These are phyloP conservation scores for Fregata magnificens DNA, from an alignment of 2,113 vertebrate species.

Conservation along the genomic window DNA sequence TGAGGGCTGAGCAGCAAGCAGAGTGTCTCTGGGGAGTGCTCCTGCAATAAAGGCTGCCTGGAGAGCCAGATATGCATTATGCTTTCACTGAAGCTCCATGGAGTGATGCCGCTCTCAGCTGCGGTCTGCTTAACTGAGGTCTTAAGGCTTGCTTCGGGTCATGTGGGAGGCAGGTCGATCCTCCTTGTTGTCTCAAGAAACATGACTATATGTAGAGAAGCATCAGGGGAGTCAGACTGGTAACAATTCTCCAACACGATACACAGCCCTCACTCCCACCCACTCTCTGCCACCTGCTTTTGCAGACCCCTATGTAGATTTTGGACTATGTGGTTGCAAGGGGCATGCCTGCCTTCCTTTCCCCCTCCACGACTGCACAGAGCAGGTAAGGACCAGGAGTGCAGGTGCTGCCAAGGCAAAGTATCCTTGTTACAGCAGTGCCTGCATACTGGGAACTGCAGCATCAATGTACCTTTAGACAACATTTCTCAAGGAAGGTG, in stretches of 20 bases:
- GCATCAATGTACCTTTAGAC: not conserved
- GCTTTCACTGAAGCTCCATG: fast-evolving
- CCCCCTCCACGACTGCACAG: not conserved
- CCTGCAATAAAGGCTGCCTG: not conserved
- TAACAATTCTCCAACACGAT: fast-evolving
- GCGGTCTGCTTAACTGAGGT: not conserved
- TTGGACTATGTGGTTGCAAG: not conserved
- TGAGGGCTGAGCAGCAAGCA: not conserved
- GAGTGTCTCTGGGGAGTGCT: not conserved
- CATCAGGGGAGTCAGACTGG: not conserved
- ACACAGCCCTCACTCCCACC: not conserved
- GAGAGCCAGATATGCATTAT: fast-evolving
- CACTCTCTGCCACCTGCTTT: not conserved
- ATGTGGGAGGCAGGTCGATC: not conserved
- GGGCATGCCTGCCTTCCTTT: not conserved
- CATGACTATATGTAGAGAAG: not conserved
- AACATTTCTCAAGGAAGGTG: not conserved
- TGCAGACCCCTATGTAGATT: not conserved
- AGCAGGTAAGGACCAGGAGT: not conserved
- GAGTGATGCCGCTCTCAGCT: not conserved
- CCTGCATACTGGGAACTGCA: not conserved
- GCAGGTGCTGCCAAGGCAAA: not conserved
- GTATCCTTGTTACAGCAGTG: not conserved
- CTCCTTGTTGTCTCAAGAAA: not conserved
- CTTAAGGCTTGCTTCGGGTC: not conserved